A percentile compares a stretch with the other conserved stretches of the same genome.
Conservation (phyloP, 2,113 vertebrate species). For the Thunnus thynnus region DNA sequence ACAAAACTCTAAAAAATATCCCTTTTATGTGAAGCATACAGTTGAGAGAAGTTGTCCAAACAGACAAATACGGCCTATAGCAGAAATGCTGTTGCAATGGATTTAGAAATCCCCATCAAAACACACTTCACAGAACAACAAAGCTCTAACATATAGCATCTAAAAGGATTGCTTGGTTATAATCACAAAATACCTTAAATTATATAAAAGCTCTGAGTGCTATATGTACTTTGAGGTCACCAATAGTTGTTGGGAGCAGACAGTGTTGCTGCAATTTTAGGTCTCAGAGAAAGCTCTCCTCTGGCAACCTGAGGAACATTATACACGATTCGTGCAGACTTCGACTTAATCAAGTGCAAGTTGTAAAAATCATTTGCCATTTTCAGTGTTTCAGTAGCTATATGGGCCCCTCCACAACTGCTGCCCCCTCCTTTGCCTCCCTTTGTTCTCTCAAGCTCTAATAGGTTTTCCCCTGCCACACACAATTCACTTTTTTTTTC, state of each 20-base stretch:
- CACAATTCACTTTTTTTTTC: conserved; percentile 82
- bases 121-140: conserved; percentile 16
- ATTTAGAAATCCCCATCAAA: neutral
- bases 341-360: conserved; percentile 79
- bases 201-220: conserved; percentile 44
- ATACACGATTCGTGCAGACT: conserved; percentile 55
- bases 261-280: conserved; percentile 44
- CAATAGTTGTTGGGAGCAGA: conserved; percentile 28
- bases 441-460: conserved; percentile 84
- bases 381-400: conserved; percentile 79
- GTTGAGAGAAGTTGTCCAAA: neutral
- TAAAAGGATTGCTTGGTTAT: conserved; percentile 1
- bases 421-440: conserved; percentile 75
- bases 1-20: conserved; percentile 4
- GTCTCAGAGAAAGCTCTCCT: conserved; percentile 29
- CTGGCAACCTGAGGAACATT: conserved; percentile 61
- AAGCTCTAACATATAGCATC: conserved; percentile 13
- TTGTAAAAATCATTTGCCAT: conserved; percentile 81
- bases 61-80: neutral
- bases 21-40: neutral
- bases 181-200: conserved; percentile 41
- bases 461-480: conserved; percentile 84
- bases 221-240: conserved; percentile 44
- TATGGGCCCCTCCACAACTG: conserved; percentile 68
- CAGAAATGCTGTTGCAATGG: neutral